Percentiles rank a stretch among this genome's conserved stretches.
Conservation (phyloP, 2,797 vertebrate genomes). For the Alca torda region DNA sequence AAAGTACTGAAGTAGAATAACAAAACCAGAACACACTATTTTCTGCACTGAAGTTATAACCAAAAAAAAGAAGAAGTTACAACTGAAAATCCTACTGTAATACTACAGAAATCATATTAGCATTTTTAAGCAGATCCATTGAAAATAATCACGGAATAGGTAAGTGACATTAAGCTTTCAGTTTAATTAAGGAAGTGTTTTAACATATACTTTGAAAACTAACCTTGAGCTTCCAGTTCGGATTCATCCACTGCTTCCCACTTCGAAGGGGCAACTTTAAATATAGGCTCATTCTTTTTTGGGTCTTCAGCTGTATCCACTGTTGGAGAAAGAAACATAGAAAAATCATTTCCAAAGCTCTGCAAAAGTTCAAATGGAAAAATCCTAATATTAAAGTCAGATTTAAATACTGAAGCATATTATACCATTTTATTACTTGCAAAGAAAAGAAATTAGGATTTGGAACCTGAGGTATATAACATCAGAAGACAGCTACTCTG, state of each 20-base stretch:
- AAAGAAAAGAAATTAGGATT: background rate
- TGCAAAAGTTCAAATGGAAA: background rate
- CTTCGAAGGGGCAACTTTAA: slow-evolving; percentile 97
- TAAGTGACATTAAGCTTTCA: background rate
- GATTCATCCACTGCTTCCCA: slow-evolving; percentile 98
- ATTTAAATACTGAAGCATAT: background rate
- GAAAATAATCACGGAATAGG: background rate
- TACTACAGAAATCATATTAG: background rate
- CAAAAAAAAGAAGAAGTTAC: background rate
- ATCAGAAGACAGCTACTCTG: background rate
- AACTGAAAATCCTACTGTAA: background rate
- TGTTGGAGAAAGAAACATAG: slow-evolving; percentile 37
- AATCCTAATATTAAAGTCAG: background rate
- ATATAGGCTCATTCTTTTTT: slow-evolving; percentile 89
- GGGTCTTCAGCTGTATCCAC: slow-evolving; percentile 85
- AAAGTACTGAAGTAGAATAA: background rate
- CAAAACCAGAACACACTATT: background rate
- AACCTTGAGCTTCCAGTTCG: slow-evolving; percentile 92
- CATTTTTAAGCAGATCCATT: background rate
- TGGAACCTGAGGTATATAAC: background rate
- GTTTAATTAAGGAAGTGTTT: background rate
- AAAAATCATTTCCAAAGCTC: background rate
- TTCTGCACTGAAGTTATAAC: background rate
- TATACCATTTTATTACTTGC: background rate
- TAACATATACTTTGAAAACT: slow-evolving; percentile 39